Evolutionary conservation across 2,797 vertebrate species (phyloP).

Genomic region (Phrynocephalus guinanensis): DNA sequence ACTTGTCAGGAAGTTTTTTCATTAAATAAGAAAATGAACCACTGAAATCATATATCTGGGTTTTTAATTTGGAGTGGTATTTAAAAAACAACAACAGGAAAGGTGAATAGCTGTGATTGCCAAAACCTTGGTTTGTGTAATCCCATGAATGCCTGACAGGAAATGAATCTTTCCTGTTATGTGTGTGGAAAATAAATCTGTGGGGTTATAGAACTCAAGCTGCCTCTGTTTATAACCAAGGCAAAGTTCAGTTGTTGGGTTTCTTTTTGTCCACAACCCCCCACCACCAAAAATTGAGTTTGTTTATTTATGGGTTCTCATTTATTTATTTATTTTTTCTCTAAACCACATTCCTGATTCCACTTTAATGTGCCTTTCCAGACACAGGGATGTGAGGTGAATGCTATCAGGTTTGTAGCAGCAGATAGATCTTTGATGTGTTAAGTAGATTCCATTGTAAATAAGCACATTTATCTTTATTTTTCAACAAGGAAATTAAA

Average conservation of each 20-base stretch:
- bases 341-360: neutral
- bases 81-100: slow-evolving; percentile 17
- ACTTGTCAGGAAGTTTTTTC: slow-evolving; percentile 3
- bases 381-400: slow-evolving; percentile 18
- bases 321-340: neutral
- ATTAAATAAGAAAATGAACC: slow-evolving; percentile 10
- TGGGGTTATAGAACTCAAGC: neutral
- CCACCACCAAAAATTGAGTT: neutral
- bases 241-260: neutral
- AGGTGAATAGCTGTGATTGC: neutral
- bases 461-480: slow-evolving; percentile 44
- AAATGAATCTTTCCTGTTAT: slow-evolving; percentile 15
- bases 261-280: neutral
- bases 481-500: slow-evolving; percentile 40
- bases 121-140: neutral
- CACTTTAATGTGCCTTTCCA: slow-evolving; percentile 29
- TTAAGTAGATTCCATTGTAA: slow-evolving; percentile 39
- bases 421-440: slow-evolving; percentile 8
- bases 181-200: neutral
- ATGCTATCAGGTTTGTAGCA: slow-evolving; percentile 7
- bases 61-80: slow-evolving; percentile 11
- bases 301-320: neutral
- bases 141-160: neutral
- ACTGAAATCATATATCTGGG: slow-evolving; percentile 1
- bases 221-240: neutral